phyloP scores from a whole-genome alignment of 2,888 invertebrate species.

The Falcaria lacertinaria region DNA sequence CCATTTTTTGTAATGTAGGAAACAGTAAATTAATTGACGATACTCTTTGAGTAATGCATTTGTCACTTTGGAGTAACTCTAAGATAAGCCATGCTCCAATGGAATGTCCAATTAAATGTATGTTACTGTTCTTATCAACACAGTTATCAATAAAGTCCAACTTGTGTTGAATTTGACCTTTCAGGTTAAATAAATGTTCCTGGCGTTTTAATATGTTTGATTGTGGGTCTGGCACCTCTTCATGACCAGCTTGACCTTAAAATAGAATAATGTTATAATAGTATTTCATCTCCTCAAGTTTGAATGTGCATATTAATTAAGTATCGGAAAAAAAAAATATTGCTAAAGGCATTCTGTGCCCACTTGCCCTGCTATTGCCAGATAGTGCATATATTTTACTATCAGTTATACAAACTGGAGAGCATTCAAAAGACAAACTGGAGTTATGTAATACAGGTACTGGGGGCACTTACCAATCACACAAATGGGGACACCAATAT shows the following conservation, averaged over 20 bases:
- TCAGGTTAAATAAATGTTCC: constrained; percentile 83
- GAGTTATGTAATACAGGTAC: too few relatives aligned
- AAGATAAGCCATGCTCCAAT: constrained; percentile 92
- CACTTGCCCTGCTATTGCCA: too few relatives aligned
- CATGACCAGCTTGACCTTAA: constrained; percentile 87
- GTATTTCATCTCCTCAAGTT: too few relatives aligned
- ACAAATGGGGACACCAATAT: constrained; percentile 86
- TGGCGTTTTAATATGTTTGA: constrained; percentile 73
- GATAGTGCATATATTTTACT: too few relatives aligned
- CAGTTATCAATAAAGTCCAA: constrained; percentile 86
- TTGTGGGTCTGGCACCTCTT: constrained; percentile 61
- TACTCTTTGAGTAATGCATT: constrained; percentile 74
- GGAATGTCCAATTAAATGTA: constrained; percentile 94
- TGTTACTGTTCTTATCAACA: constrained; percentile 84
- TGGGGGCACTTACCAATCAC: constrained; percentile 78
- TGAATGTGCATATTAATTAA: too few relatives aligned
- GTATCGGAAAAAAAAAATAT: too few relatives aligned
- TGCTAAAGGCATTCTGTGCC: too few relatives aligned
- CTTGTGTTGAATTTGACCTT: constrained; percentile 90
- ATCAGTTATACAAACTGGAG: too few relatives aligned
- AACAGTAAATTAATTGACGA: constrained; percentile 87
- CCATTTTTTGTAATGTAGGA: constrained; percentile 93
- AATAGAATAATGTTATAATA: background rate
- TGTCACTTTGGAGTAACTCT: constrained; percentile 82
- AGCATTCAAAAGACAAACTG: too few relatives aligned